Evolutionary conservation across 2,113 vertebrate species (phyloP).

Genomic region (Butorides virescens): DNA sequence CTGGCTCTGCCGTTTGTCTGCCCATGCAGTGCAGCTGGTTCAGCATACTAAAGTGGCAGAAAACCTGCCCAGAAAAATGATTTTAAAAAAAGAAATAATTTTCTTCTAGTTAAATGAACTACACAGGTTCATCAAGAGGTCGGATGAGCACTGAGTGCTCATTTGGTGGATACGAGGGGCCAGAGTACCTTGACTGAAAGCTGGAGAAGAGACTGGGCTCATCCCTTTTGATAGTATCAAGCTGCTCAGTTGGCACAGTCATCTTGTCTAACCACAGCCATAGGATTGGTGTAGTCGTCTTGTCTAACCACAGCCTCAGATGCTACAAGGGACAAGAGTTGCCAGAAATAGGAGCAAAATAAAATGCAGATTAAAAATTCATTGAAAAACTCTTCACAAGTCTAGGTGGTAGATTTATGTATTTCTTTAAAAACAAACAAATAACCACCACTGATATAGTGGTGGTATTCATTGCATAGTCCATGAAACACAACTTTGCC

Average conservation of each 20-base stretch:
- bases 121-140: not conserved
- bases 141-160: not conserved
- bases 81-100: accelerated
- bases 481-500: not conserved
- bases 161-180: not conserved
- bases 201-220: not conserved
- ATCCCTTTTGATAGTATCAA: not conserved
- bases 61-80: not conserved
- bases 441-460: not conserved
- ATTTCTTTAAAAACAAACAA: not conserved
- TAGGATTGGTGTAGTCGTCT: not conserved
- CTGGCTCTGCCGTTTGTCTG: not conserved
- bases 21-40: accelerated
- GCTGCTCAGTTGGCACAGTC: not conserved
- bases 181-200: not conserved
- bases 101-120: not conserved
- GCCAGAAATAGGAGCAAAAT: not conserved
- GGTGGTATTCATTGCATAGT: not conserved
- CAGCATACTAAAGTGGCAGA: not conserved
- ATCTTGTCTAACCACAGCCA: not conserved
- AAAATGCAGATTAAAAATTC: not conserved
- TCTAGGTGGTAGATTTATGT: not conserved
- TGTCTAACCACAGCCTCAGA: not conserved
- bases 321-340: not conserved
- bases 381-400: not conserved